These are phyloP conservation scores for Eurosta solidaginis DNA, from an alignment of 1,140 invertebrate genomes.

Conservation along the genomic window DNA sequence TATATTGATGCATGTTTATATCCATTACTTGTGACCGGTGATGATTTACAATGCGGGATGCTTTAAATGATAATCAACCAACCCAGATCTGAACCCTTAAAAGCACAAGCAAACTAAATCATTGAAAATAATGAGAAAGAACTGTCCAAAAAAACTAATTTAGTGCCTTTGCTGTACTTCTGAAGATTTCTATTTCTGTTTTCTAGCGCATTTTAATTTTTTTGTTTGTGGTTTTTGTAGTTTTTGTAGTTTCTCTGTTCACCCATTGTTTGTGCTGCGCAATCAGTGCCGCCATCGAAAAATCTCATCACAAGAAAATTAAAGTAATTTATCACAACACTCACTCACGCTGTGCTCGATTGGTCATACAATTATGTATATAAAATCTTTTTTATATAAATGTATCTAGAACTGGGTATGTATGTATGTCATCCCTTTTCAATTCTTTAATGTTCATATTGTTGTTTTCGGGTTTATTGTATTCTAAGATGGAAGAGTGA, in stretches of 20 bases:
- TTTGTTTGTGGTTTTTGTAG: no score
- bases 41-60: slow-evolving; percentile 11
- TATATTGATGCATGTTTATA: background rate
- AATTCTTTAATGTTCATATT: background rate
- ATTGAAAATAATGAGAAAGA: background rate
- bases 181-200: background rate
- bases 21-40: background rate
- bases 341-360: background rate
- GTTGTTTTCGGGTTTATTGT: background rate
- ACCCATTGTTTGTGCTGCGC: background rate
- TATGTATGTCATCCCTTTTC: background rate
- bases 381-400: background rate
- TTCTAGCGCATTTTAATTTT: no score
- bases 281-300: slow-evolving; percentile 16
- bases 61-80: background rate
- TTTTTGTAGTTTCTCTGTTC: background rate
- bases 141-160: slow-evolving; percentile 7
- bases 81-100: background rate
- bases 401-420: background rate
- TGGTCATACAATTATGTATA: background rate
- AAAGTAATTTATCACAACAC: slow-evolving; percentile 28
- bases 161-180: background rate
- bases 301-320: slow-evolving; percentile 28
- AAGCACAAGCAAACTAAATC: background rate
- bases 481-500: background rate